These are phyloP conservation scores for Adoxophyes honmai DNA, from an alignment of 1,140 invertebrate genomes.

Conservation along the genomic window DNA sequence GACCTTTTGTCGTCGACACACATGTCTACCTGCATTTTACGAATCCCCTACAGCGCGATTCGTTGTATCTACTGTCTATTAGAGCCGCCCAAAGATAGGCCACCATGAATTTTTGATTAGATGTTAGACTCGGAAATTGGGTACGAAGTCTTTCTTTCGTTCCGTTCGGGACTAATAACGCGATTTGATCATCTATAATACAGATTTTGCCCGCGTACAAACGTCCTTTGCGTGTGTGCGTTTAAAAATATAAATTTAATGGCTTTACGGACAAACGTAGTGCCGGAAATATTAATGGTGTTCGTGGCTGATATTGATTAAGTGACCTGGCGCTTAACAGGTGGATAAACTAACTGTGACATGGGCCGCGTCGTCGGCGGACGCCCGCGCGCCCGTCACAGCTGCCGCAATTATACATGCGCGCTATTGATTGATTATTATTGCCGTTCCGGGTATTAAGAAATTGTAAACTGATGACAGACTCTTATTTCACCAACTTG, in stretches of 20 bases:
- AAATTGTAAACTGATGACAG: no score
- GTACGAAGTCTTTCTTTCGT: background rate
- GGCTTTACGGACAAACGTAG: background rate
- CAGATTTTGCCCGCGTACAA: background rate
- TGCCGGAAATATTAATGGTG: slow-evolving; percentile 2
- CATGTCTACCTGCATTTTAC: background rate
- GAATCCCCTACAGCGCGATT: background rate
- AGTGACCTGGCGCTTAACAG: slow-evolving; percentile 1
- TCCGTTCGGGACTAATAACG: background rate
- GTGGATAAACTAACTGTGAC: slow-evolving; percentile 11
- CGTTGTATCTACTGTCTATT: background rate
- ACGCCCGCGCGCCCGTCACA: background rate
- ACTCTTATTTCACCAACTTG: no score
- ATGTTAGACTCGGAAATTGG: background rate
- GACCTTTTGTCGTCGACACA: background rate
- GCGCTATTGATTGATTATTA: no score
- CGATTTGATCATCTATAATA: background rate
- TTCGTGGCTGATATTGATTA: slow-evolving; percentile 8
- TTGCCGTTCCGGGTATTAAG: no score
- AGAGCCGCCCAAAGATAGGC: background rate
- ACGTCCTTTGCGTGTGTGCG: no score
- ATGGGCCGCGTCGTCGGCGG: background rate
- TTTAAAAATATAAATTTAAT: background rate
- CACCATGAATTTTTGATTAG: background rate
- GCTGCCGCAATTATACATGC: background rate